phyloP scores from a whole-genome alignment of 2,113 vertebrate genomes.

The Sphyrna mokarran region DNA sequence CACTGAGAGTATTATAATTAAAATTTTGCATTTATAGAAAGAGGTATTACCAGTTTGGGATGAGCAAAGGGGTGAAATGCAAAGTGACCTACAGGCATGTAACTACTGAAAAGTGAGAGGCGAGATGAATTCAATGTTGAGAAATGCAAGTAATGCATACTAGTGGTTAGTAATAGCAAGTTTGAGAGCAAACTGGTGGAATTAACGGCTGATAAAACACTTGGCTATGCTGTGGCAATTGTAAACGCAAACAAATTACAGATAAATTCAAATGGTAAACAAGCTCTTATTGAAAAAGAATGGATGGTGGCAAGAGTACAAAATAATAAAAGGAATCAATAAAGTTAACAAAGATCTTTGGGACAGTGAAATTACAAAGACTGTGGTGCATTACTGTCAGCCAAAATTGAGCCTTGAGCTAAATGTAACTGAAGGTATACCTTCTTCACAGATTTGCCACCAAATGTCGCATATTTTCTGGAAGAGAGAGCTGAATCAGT shows the following conservation, averaged over 20 bases:
- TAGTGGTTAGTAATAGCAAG: background rate
- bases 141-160: background rate
- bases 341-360: background rate
- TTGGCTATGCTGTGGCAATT: background rate
- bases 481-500: background rate
- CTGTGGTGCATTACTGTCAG: background rate
- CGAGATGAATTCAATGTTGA: background rate
- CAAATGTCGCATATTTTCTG: background rate
- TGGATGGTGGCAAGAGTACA: background rate
- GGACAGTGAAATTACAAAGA: background rate
- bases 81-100: background rate
- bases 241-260: background rate
- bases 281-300: background rate
- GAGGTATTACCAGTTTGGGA: background rate
- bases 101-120: background rate
- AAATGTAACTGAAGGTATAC: background rate
- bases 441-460: background rate
- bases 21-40: background rate
- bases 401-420: background rate
- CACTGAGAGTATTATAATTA: slow-evolving; percentile 13
- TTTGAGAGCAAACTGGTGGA: background rate
- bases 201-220: background rate
- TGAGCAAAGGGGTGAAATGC: slow-evolving; percentile 7
- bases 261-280: background rate
- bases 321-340: background rate